Evolutionary conservation across 1,140 invertebrate genomes (phyloP).

Genomic region (Ips typographus): DNA sequence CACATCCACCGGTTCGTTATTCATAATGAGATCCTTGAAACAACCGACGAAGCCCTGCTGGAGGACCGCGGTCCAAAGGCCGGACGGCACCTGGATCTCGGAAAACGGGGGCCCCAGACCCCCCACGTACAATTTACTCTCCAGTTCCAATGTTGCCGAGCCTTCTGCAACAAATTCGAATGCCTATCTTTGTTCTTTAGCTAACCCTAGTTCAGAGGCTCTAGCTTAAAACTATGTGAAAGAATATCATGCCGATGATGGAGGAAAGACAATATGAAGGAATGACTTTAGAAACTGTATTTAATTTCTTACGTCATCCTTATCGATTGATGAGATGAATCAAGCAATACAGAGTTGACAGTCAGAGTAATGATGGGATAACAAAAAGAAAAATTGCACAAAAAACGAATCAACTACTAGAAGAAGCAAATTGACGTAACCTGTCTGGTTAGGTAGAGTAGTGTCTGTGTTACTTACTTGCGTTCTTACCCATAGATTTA

Average conservation of each 20-base stretch:
- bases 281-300: no score
- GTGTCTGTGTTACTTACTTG: conserved; percentile 39
- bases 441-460: conserved; percentile 26
- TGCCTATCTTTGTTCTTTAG: no score
- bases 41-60: conserved; percentile 94
- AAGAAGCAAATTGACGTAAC: background rate
- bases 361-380: background rate
- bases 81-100: conserved; percentile 74
- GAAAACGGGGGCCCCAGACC: conserved; percentile 77
- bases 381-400: background rate
- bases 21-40: conserved; percentile 88
- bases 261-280: no score
- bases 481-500: conserved; percentile 70
- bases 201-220: no score
- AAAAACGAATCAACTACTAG: background rate
- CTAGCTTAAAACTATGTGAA: no score
- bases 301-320: background rate
- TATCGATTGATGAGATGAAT: no score
- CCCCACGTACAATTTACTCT: conserved; percentile 87
- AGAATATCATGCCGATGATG: no score
- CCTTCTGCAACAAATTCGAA: conserved; percentile 62
- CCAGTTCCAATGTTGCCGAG: conserved; percentile 83
- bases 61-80: conserved; percentile 88
- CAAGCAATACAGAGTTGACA: background rate
- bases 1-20: conserved; percentile 90